Base-by-base conservation (phyloP, 1,140 invertebrate species). In the Onthophagus taurus region DNA sequence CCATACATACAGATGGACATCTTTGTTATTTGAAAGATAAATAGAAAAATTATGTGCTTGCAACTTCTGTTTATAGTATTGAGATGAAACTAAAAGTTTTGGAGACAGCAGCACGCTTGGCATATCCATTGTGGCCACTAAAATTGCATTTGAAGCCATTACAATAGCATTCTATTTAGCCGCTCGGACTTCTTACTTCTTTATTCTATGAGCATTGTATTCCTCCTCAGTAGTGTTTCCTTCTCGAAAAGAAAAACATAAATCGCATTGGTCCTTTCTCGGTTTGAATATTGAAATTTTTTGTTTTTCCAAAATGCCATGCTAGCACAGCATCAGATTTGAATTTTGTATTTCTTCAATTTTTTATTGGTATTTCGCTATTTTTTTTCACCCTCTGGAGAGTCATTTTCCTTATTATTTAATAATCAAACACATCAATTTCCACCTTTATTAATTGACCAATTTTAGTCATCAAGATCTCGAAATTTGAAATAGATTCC, bases 1-100 rank as follows among this genome's bases (percentile, higher is more conserved):
- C 14, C 33, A 35, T 4, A 35, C 14, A 17, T 35, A 35, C 4
- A 35, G 14, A 4, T 9, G 11, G 14, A 35, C 14, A 6, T 35
- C 16, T 8, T 4, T 14, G 18, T 17, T n/a, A 35, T 35, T 35
- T 2, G 11, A 6, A 11, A 13, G 13, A 35, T 35, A 35, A 13
- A 35, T 9, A 4, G 33, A 17, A n/a, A 17, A 35, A n/a, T 35
- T 35, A 17, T 35, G 33, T 4, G 18, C 33, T 17, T 35, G 33
- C 3, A 35, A n/a, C n/a, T 26, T 26, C 23, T 26, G 23, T 26
- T 26, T 26, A n/a, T 26, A 26, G 33, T 5, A 26, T 26, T 26
- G 23, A 26, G n/a, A 6, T 7, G 23, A 26, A 7, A 26, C 23
- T 26, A 7, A n/a, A 6, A 26, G 23, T 26, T 26, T 26, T 7